A percentile compares a stretch with the other conserved stretches of the same genome.
These are phyloP conservation scores for Aphelenchoides avenae DNA, from an alignment of 1,140 invertebrate genomes.

Conservation along the genomic window DNA sequence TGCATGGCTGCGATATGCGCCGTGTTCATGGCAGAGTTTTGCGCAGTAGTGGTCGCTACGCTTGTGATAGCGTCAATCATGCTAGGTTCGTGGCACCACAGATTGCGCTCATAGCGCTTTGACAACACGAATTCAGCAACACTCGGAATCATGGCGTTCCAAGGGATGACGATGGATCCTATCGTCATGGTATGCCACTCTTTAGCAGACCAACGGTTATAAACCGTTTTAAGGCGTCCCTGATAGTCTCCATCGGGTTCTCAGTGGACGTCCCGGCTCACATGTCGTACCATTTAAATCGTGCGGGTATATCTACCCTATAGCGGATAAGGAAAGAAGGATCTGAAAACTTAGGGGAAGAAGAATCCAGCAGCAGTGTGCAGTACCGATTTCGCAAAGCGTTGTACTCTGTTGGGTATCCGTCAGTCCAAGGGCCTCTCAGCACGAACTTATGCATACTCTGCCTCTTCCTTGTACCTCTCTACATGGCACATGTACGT, in stretches of 20 bases:
- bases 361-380: neutral
- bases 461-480: conserved; percentile 76
- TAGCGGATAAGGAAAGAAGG: no score
- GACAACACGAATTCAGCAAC: no score
- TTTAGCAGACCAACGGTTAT: no score
- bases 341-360: neutral
- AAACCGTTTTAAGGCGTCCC: no score
- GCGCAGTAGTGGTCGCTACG: conserved; percentile 59
- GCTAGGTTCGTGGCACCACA: no score
- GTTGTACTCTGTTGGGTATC: conserved; percentile 70
- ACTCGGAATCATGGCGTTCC: conserved; percentile 60
- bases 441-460: conserved; percentile 84
- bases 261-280: conserved; percentile 34
- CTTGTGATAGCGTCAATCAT: conserved; percentile 58
- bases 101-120: no score
- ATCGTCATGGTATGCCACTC: no score
- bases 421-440: conserved; percentile 83
- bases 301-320: conserved; percentile 9
- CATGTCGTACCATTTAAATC: conserved; percentile 29
- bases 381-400: conserved; percentile 10
- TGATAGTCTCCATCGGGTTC: conserved; percentile 61
- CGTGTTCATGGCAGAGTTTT: conserved; percentile 60
- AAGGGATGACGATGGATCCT: conserved; percentile 58
- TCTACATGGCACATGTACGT: conserved; percentile 93
- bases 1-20: conserved; percentile 60